Evolutionary conservation across 2,797 vertebrate genomes (phyloP).

Genomic region (Notamacropus eugenii): DNA sequence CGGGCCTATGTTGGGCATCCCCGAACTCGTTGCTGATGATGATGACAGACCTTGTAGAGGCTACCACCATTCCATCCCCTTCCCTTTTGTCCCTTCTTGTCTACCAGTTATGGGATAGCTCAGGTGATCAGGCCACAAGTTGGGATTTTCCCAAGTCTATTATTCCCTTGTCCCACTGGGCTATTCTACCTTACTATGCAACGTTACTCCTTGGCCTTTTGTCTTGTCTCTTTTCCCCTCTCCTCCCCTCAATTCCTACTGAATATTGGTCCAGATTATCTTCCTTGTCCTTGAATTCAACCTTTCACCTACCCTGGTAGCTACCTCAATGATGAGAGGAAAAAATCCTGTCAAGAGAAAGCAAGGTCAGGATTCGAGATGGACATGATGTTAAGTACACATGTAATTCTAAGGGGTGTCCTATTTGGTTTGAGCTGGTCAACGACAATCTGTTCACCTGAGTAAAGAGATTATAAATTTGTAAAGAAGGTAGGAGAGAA

Average conservation of each 20-base stretch:
- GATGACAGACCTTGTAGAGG: fast-evolving
- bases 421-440: background rate
- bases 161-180: background rate
- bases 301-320: background rate
- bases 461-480: background rate
- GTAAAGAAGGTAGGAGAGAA: background rate
- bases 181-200: background rate
- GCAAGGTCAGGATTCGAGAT: background rate
- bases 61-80: background rate
- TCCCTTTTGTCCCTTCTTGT: background rate
- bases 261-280: background rate
- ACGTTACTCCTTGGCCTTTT: background rate
- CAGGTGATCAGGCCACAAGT: background rate
- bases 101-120: background rate
- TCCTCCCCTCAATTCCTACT: background rate
- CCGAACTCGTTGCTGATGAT: slow-evolving; percentile 24
- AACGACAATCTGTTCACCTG: background rate
- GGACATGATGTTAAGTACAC: background rate
- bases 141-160: background rate
- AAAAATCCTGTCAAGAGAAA: background rate
- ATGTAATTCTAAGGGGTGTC: background rate
- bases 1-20: slow-evolving; percentile 60
- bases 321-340: background rate
- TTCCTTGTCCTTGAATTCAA: background rate
- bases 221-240: background rate